Percentiles rank a stretch among this genome's conserved stretches.
Conservation (phyloP, 2,113 vertebrate genomes). For the Rhinopomastus cyanomelas region DNA sequence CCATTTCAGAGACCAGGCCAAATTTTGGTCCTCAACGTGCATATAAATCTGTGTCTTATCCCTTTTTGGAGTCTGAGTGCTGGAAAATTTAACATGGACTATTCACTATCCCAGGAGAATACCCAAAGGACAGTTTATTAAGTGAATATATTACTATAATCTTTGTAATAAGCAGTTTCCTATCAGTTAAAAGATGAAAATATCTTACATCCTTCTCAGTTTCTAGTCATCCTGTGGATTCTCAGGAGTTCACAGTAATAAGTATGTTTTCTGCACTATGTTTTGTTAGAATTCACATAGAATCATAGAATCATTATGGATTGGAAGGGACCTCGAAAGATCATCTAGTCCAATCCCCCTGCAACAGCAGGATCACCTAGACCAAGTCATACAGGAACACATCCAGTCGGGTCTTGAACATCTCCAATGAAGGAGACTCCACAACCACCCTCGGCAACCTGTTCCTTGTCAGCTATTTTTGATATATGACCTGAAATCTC, state of each 20-base stretch:
- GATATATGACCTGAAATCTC: background rate
- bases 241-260: background rate
- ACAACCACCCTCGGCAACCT: too few relatives aligned
- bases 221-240: background rate
- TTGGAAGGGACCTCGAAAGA: too few relatives aligned
- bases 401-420: too few relatives aligned
- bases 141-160: background rate
- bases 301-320: too few relatives aligned
- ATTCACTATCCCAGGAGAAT: background rate
- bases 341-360: too few relatives aligned
- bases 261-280: background rate
- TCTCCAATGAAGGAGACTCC: too few relatives aligned
- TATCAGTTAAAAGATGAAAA: background rate
- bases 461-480: too few relatives aligned
- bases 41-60: background rate
- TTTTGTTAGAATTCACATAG: background rate
- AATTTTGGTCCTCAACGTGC: background rate
- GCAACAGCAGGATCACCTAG: too few relatives aligned
- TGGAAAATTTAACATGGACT: background rate
- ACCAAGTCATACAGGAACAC: too few relatives aligned
- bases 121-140: background rate
- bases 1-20: background rate
- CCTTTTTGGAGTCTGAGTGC: background rate
- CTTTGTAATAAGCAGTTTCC: background rate
- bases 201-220: background rate